phyloP scores from a whole-genome alignment of 2,888 invertebrate species.

The Euphydryas editha region DNA sequence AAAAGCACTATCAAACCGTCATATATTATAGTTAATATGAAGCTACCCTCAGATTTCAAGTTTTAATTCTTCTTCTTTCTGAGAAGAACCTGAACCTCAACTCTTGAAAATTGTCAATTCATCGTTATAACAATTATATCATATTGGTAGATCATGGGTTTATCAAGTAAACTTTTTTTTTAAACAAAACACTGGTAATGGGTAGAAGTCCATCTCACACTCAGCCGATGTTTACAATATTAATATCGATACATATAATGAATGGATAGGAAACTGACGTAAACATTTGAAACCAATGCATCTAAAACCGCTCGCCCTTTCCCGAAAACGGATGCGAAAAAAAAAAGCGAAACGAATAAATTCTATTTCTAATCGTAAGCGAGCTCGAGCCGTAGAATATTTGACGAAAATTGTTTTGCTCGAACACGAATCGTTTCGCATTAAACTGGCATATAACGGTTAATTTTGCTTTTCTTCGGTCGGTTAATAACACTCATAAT shows the following conservation, averaged over 20 bases:
- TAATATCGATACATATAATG: background rate
- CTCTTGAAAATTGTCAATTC: too few species aligned
- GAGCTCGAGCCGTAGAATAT: background rate
- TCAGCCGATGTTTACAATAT: background rate
- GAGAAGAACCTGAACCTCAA: too few species aligned
- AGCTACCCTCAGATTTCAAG: too few species aligned
- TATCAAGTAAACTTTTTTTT: too few species aligned
- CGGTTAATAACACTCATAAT: too few species aligned
- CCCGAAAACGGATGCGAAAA: background rate
- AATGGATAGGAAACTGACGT: background rate
- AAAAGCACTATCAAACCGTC: too few species aligned
- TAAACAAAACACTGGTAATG: too few species aligned
- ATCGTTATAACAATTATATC: too few species aligned
- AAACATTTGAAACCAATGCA: background rate
- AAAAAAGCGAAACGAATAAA: conserved; percentile 2
- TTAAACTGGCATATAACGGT: background rate
- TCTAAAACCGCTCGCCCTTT: background rate
- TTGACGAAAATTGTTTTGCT: conserved; percentile 3
- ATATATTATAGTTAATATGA: too few species aligned
- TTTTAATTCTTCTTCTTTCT: too few species aligned
- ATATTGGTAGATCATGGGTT: too few species aligned
- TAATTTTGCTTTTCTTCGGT: background rate
- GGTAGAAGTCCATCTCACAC: background rate
- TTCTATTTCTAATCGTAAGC: conserved; percentile 3
- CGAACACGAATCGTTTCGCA: background rate